Conservation (phyloP, 2,888 invertebrate species). For the Andrena bicolor region DNA sequence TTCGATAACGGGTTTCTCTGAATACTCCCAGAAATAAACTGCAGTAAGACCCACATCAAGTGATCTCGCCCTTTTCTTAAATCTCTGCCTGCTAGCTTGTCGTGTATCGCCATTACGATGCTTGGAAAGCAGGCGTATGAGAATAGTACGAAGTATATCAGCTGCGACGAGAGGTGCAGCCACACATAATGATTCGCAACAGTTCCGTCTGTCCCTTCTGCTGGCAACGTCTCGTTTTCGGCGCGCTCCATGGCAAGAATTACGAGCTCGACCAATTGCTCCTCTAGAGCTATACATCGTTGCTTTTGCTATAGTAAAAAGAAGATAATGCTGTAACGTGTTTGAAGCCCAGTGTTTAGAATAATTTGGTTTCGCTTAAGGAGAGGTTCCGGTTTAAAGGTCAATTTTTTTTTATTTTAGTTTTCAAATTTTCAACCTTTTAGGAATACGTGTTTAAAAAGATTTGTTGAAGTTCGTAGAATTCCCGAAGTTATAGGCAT, state of each 20-base stretch:
- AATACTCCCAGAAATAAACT: conserved; percentile 98
- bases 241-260: conserved; percentile 97
- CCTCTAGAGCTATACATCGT: conserved; percentile 95
- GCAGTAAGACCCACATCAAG: conserved; percentile 99
- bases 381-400: too few species aligned
- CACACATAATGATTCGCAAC: conserved; percentile 93
- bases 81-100: conserved; percentile 92
- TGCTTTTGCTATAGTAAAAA: conserved; percentile 88
- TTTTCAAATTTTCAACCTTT: too few species aligned
- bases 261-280: conserved; percentile 96
- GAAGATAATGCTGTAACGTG: conserved; percentile 2
- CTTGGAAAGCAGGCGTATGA: conserved; percentile 97
- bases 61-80: conserved; percentile 97
- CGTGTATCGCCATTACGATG: conserved; percentile 95
- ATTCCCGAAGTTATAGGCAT: too few species aligned
- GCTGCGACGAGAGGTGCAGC: conserved; percentile 96
- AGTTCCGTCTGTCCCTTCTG: conserved; percentile 87
- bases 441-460: too few species aligned
- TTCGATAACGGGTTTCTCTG: conserved; percentile 91
- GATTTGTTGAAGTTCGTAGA: too few species aligned
- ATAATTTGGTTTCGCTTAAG: not conserved
- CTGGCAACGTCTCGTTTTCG: conserved; percentile 88
- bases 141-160: conserved; percentile 97
- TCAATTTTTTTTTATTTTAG: too few species aligned
- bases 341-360: conserved; percentile 34